Conservation (phyloP, 1,140 invertebrate species). For the Drosophila gunungcola region DNA sequence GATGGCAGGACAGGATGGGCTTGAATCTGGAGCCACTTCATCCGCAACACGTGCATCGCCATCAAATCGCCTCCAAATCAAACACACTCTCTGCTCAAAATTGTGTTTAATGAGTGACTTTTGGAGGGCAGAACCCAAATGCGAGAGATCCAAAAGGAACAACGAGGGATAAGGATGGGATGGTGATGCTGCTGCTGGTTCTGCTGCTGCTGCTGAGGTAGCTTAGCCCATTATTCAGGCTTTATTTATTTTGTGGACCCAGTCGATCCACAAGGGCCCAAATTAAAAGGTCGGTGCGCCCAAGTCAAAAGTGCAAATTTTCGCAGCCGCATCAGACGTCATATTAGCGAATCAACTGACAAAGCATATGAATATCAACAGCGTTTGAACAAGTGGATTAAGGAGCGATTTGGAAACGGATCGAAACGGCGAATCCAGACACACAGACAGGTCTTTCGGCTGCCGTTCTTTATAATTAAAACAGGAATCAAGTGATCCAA, state of each 20-base stretch:
- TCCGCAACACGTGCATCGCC: slow-evolving; percentile 59
- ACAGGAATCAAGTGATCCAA: slow-evolving; percentile 16
- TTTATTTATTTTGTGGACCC: slow-evolving; percentile 76
- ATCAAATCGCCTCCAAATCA: slow-evolving; percentile 77
- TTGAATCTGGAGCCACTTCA: slow-evolving; percentile 46
- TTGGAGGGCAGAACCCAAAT: slow-evolving; percentile 32
- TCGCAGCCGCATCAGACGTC: slow-evolving; percentile 81
- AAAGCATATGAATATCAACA: slow-evolving; percentile 84
- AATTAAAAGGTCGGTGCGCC: slow-evolving; percentile 74
- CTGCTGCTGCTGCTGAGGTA: slow-evolving; percentile 62
- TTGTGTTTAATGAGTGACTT: slow-evolving; percentile 81
- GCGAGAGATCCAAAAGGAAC: background rate
- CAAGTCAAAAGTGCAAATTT: slow-evolving; percentile 82
- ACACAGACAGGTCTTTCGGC: slow-evolving; percentile 20
- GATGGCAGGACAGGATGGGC: slow-evolving; percentile 24
- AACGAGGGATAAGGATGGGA: slow-evolving; percentile 5
- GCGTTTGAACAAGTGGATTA: slow-evolving; percentile 83
- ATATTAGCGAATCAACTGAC: slow-evolving; percentile 84
- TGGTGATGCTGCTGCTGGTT: background rate
- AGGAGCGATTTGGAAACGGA: slow-evolving; percentile 29
- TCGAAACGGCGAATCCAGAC: slow-evolving; percentile 18
- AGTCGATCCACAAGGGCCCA: slow-evolving; percentile 25
- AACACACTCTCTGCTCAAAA: slow-evolving; percentile 61
- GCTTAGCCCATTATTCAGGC: slow-evolving; percentile 80
- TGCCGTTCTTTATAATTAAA: slow-evolving; percentile 55